Base-by-base conservation (phyloP, 2,888 invertebrate species). In the Leptopilina drosophilae region DNA sequence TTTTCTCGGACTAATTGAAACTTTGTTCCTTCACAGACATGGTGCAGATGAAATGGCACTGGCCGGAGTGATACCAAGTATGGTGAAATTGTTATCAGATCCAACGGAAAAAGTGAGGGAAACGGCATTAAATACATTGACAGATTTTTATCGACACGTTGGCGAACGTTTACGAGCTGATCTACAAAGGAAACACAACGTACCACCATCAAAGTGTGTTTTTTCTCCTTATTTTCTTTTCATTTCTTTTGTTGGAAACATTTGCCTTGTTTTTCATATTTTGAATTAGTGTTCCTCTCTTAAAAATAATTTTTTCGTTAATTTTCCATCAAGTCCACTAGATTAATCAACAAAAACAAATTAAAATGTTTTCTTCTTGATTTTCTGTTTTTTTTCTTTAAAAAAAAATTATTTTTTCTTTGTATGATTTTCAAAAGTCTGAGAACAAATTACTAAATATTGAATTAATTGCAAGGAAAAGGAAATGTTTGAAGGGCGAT, bases 81-180 rank as follows among this genome's bases (percentile, higher is more conserved):
- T 98, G 79, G 96, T 97, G 6, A 96, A 96, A 86, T 92, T 98
- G 78, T 93, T 98, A 77, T 96, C 96, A 0, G 98, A 98, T 93
- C 98, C 98, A 6, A 97, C 95, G 85, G 94, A 95, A 53, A 95
- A 96, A 73, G 98, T 98, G 7, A 93, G 98, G 20, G 98, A 98
- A 90, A 95, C 97, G 5, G 97, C 98, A 5, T 94, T 96, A 90
- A 95, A 95, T 86, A 96, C 98, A 9, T 92, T 98, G 73, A 96
- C 97, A 62, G 97, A 98, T 90, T 95, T 98, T 66, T 99, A 98
- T 91, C 95, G 97, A 89, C 98, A 98, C 92, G 97, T 98, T 77
- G 98, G 98, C 88, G 98, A 98, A 90, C 95, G 96, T 90, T 93
- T 98, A 82, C 92, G 97, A 86, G 92, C 94, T 76, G 98, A 98